phyloP scores from a whole-genome alignment of 23 tunicate genomes.

The Halocynthia aurantium region DNA sequence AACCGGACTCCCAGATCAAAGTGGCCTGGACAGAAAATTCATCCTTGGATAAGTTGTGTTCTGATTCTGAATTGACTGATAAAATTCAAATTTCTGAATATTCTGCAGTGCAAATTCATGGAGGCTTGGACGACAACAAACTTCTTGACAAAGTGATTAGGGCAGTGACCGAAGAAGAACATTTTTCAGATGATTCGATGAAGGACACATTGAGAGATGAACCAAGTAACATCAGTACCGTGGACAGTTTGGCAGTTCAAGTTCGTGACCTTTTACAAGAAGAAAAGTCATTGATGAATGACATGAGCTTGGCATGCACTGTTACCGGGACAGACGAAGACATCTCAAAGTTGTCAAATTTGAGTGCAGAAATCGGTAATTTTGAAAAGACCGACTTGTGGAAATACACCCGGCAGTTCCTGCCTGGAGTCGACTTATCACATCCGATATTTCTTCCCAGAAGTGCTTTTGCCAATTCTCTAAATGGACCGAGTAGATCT shows the following conservation, averaged over 20 bases:
- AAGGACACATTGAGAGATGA: not conserved
- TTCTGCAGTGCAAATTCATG: not conserved
- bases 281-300: constrained; percentile 17
- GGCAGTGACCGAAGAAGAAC: not conserved
- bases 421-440: constrained; percentile 25
- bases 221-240: constrained; percentile 40
- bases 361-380: constrained; percentile 66
- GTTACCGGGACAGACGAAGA: constrained; percentile 10
- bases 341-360: constrained; percentile 28
- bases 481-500: no score
- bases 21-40: not conserved
- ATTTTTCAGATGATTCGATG: not conserved
- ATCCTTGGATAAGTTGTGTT: constrained; percentile 36
- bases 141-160: not conserved
- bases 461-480: no score
- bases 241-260: constrained; percentile 73
- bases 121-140: not conserved
- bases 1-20: no score
- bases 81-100: not conserved
- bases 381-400: constrained; percentile 83
- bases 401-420: constrained; percentile 80
- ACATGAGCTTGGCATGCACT: not conserved
- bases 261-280: constrained; percentile 64
- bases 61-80: constrained; percentile 37
- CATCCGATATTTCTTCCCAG: no score